Conservation (phyloP, 2,888 invertebrate species). For the Sthenelais limicola region DNA sequence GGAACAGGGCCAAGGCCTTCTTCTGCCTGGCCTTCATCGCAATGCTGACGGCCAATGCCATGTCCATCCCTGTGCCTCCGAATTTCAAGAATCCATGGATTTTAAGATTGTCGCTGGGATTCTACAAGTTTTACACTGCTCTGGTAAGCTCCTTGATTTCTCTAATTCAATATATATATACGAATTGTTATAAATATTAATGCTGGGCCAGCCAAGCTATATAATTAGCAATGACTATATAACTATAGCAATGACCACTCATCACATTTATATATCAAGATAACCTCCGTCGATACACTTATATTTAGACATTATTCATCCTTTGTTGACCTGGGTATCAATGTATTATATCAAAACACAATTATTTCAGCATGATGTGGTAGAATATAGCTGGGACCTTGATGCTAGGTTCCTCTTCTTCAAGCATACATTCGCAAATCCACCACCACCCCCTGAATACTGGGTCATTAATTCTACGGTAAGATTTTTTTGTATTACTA, state of each 20-base stretch:
- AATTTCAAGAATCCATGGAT: slow-evolving; percentile 26
- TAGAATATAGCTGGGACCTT: slow-evolving; percentile 26
- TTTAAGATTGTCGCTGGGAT: background rate
- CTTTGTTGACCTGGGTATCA: too few species aligned
- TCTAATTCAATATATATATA: too few species aligned
- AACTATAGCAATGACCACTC: too few species aligned
- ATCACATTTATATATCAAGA: too few species aligned
- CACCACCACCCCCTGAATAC: slow-evolving; percentile 6
- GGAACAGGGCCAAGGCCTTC: background rate
- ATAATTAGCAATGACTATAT: too few species aligned
- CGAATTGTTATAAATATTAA: too few species aligned
- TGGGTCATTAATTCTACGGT: background rate
- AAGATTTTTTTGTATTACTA: too few species aligned
- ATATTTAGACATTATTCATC: too few species aligned
- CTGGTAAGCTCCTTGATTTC: too few species aligned
- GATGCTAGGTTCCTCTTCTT: slow-evolving; percentile 6
- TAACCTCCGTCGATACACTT: too few species aligned
- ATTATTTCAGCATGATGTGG: slow-evolving; percentile 23
- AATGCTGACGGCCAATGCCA: background rate
- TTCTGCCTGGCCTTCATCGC: background rate
- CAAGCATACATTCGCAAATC: background rate
- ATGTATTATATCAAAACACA: too few species aligned
- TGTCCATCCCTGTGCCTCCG: slow-evolving; percentile 26
- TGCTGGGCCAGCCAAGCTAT: too few species aligned
- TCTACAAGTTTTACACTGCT: slow-evolving; percentile 1